Conservation (phyloP, 2,113 vertebrate species). For the Cardinalis cardinalis region DNA sequence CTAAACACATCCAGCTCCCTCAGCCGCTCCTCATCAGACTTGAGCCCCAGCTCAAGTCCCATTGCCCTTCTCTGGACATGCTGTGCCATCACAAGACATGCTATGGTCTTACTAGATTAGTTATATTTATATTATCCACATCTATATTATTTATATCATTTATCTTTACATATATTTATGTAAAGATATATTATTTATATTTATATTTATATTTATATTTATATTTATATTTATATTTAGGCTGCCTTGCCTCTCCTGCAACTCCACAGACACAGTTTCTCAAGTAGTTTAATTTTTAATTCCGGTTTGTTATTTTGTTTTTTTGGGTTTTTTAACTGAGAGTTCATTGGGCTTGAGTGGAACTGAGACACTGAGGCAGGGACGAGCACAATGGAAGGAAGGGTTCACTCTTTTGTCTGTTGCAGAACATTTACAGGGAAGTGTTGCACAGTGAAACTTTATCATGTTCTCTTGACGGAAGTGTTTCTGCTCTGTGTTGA, state of each 20-base stretch:
- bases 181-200: not conserved
- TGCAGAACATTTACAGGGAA: not conserved
- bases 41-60: not conserved
- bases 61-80: not conserved
- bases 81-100: not conserved
- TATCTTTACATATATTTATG: no score
- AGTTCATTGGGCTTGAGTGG: not conserved
- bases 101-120: not conserved
- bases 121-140: not conserved
- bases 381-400: not conserved
- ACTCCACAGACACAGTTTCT: not conserved
- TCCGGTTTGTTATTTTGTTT: accelerated
- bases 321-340: not conserved
- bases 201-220: not conserved
- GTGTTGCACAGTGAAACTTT: not conserved
- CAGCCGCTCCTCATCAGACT: not conserved
- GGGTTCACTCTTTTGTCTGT: not conserved
- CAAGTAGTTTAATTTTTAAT: not conserved
- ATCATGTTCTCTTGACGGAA: not conserved
- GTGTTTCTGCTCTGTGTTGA: not conserved
- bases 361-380: not conserved
- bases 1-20: not conserved
- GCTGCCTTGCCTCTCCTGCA: not conserved
- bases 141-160: not conserved
- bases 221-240: not conserved